Percentiles rank a stretch among this genome's conserved stretches.
phyloP scores from a whole-genome alignment of 2,113 vertebrate species.

The Coturnix japonica region DNA sequence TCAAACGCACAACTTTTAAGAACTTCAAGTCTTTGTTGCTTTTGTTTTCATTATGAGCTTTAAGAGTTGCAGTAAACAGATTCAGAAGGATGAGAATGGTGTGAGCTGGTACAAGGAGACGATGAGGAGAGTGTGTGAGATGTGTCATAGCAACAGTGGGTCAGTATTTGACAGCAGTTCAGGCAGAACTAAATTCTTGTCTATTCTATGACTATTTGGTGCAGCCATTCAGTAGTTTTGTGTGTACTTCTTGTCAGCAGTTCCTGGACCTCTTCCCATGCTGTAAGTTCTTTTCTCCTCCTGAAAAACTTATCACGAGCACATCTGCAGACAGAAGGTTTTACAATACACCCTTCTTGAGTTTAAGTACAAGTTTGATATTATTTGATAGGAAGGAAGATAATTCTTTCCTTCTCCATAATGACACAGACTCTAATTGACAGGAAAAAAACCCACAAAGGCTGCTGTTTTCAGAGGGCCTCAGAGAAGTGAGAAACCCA shows the following conservation, averaged over 20 bases:
- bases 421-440: background rate
- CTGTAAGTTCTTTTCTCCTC: background rate
- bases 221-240: background rate
- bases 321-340: background rate
- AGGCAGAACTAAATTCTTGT: background rate
- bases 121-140: background rate
- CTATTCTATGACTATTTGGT: background rate
- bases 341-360: background rate
- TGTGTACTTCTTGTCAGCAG: background rate
- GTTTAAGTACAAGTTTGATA: background rate
- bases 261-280: background rate
- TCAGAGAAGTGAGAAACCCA: background rate
- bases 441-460: background rate
- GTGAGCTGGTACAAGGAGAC: conserved; percentile 13
- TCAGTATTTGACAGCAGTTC: background rate
- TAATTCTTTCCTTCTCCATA: background rate
- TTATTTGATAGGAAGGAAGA: background rate
- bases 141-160: background rate
- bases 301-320: background rate
- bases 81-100: background rate
- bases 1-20: background rate
- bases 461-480: background rate
- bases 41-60: background rate
- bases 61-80: background rate
- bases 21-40: background rate